Percentiles rank a stretch among this genome's conserved stretches.
Evolutionary conservation across 2,113 vertebrate genomes (phyloP).

Genomic region (Rynchops niger): DNA sequence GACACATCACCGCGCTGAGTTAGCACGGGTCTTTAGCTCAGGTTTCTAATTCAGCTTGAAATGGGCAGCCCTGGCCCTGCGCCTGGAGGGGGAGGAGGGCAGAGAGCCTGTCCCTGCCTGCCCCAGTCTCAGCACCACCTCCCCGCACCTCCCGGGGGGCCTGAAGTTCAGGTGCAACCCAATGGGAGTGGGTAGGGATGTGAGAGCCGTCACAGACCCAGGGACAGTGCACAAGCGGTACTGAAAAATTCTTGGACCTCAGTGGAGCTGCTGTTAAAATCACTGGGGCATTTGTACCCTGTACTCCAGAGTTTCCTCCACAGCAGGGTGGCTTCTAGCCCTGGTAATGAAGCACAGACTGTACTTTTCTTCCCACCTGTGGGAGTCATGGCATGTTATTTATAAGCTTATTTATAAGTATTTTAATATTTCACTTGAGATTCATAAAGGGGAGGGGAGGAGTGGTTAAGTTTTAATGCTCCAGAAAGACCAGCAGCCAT

Average conservation of each 20-base stretch:
- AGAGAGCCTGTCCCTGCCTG: background rate
- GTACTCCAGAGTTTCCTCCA: background rate
- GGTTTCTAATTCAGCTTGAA: background rate
- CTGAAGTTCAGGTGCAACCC: background rate
- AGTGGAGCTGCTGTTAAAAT: background rate
- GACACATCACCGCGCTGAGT: rapidly evolving
- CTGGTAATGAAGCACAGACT: background rate
- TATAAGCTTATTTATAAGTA: background rate
- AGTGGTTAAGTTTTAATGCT: background rate
- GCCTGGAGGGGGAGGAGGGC: rapidly evolving
- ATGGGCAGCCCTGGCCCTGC: too few species aligned
- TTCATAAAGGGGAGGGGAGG: background rate
- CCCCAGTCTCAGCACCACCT: background rate
- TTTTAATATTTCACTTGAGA: background rate
- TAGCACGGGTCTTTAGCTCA: background rate
- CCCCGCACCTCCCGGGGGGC: rapidly evolving
- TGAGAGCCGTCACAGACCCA: rapidly evolving
- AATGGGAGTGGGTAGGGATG: background rate
- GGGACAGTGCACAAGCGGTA: background rate
- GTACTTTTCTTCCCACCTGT: background rate
- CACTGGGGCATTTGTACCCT: background rate
- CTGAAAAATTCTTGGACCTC: background rate
- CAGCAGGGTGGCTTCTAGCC: background rate
- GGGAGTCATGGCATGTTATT: background rate
- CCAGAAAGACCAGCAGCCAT: background rate